phyloP scores from a whole-genome alignment of 2,113 vertebrate genomes.

The Phalacrocorax aristotelis region DNA sequence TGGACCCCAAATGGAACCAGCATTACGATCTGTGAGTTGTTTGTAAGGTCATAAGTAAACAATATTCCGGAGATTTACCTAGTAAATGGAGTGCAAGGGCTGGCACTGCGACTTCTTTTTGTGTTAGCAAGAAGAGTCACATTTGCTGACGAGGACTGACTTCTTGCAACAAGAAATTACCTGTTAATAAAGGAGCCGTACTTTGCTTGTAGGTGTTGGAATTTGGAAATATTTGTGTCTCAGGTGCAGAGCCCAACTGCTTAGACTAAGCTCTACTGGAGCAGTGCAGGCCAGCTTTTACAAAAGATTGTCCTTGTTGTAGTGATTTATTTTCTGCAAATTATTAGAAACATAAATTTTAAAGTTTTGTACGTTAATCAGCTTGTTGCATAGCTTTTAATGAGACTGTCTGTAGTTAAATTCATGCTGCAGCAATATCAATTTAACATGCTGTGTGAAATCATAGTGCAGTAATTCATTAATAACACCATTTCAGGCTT shows the following conservation, averaged over 20 bases:
- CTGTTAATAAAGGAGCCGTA: not conserved
- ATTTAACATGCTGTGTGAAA: constrained; percentile 42
- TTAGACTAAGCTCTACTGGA: not conserved
- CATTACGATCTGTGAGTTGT: constrained; percentile 95
- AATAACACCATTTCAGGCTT: constrained; percentile 29
- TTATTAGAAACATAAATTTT: not conserved
- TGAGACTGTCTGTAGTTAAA: constrained; percentile 39
- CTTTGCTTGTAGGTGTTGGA: not conserved
- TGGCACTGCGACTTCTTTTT: not conserved
- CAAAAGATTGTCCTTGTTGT: not conserved
- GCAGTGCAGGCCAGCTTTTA: not conserved
- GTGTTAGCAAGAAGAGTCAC: not conserved
- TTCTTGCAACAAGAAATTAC: not conserved
- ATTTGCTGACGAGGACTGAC: not conserved
- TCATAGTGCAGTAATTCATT: constrained; percentile 37
- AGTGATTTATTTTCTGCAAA: not conserved
- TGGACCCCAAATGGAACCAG: constrained; percentile 99
- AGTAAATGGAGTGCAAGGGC: not conserved
- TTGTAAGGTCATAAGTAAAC: not conserved
- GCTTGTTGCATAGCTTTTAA: constrained; percentile 29
- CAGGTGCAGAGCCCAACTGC: not conserved
- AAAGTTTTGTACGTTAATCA: not conserved
- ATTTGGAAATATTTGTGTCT: not conserved
- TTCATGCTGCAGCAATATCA: constrained; percentile 41
- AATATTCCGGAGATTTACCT: not conserved